Percentiles rank a stretch among this genome's conserved stretches.
These are phyloP conservation scores for Varanus salvator DNA, from an alignment of 2,113 vertebrate species.

Conservation along the genomic window DNA sequence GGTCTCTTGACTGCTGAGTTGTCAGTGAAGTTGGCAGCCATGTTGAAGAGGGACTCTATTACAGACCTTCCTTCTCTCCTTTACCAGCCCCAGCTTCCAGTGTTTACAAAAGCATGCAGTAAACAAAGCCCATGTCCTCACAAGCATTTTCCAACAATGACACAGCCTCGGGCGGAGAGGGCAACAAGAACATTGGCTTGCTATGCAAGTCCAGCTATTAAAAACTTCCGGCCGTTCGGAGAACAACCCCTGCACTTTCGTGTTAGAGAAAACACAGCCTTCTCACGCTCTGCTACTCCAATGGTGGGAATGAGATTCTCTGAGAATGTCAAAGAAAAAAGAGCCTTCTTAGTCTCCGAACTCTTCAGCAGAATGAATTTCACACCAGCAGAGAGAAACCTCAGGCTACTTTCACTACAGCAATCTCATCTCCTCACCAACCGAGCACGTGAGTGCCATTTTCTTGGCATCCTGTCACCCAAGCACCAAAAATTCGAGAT, in stretches of 20 bases:
- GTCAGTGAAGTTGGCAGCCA: not conserved
- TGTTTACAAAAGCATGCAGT: not conserved
- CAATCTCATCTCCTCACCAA: not conserved
- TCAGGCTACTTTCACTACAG: not conserved
- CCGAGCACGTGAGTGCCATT: constrained; percentile 34
- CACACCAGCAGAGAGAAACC: not conserved
- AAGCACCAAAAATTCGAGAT: not conserved
- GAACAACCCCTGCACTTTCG: not conserved
- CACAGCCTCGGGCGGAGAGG: not conserved
- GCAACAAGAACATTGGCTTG: not conserved
- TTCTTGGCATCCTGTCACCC: not conserved
- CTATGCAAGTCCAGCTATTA: not conserved
- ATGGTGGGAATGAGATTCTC: not conserved
- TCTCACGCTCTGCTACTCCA: not conserved
- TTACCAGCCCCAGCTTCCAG: constrained; percentile 43
- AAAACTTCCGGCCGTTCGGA: constrained; percentile 9
- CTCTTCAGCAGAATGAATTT: constrained; percentile 25
- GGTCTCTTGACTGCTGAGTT: not conserved
- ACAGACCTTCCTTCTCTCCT: constrained; percentile 40
- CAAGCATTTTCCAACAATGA: not conserved
- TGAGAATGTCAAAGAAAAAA: not conserved
- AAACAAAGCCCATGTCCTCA: constrained; percentile 16
- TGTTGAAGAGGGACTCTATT: not conserved
- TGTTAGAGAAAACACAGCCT: not conserved
- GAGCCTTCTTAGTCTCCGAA: not conserved